A percentile compares a stretch with the other conserved stretches of the same genome.
These are phyloP conservation scores for Panurus biarmicus DNA, from an alignment of 2,113 vertebrate genomes.

Conservation along the genomic window DNA sequence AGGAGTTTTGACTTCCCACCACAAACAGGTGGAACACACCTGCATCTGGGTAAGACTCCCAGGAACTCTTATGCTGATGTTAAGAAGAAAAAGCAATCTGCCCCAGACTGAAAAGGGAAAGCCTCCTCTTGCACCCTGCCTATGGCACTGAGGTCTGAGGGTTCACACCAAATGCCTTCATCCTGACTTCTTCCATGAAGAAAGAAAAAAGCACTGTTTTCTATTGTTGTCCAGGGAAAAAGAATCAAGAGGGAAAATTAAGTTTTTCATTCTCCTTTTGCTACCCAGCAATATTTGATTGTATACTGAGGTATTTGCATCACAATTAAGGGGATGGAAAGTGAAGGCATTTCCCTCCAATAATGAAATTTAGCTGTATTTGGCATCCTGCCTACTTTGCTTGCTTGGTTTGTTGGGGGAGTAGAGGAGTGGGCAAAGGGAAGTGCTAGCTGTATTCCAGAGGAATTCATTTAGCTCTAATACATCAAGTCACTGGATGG, in stretches of 20 bases:
- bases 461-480: background rate
- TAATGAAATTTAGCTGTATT: background rate
- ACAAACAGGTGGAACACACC: background rate
- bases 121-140: background rate
- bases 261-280: background rate
- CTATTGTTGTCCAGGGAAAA: background rate
- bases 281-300: background rate
- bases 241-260: background rate
- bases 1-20: background rate
- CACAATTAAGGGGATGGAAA: background rate
- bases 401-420: background rate
- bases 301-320: background rate
- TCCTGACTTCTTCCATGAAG: background rate
- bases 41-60: background rate
- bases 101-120: background rate
- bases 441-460: background rate
- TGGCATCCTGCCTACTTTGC: background rate
- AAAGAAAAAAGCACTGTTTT: background rate
- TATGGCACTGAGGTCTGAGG: background rate
- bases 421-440: background rate
- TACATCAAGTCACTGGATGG: background rate
- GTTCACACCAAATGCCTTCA: background rate
- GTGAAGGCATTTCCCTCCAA: background rate
- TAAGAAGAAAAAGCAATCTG: background rate
- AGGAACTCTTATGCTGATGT: background rate